These are phyloP conservation scores for Polypedilum vanderplanki DNA, from an alignment of 1,140 invertebrate genomes.

Conservation along the genomic window DNA sequence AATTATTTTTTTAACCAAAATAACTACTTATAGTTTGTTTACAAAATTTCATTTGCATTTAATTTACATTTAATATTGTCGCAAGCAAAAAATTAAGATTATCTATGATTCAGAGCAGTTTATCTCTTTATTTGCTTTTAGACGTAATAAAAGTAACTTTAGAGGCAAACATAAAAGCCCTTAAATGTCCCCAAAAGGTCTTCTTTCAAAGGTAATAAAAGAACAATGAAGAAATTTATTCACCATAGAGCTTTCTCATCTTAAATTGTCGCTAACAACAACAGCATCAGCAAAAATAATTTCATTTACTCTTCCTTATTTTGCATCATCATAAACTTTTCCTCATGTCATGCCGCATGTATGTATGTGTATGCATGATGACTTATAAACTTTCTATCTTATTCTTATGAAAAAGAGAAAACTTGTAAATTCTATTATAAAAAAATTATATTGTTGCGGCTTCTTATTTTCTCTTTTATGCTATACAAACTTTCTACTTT, in stretches of 20 bases:
- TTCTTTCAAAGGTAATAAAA: not conserved
- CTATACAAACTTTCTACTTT: not conserved
- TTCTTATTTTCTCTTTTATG: not conserved
- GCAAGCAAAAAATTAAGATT: no score
- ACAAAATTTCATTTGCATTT: no score
- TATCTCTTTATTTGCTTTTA: no score
- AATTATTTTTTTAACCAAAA: no score
- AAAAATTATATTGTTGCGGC: conserved; percentile 20
- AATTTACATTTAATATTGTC: no score
- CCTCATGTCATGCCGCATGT: not conserved
- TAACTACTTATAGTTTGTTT: no score
- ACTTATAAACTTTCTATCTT: not conserved
- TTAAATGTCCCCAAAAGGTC: not conserved
- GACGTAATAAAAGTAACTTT: not conserved
- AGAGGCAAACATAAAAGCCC: not conserved
- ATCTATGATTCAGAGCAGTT: no score
- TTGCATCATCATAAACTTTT: conserved; percentile 14
- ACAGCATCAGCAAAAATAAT: not conserved
- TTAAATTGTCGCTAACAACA: conserved; percentile 6
- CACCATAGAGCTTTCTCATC: not conserved
- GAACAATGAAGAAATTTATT: conserved; percentile 1
- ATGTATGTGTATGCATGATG: not conserved
- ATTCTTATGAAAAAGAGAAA: not conserved
- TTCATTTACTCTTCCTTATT: not conserved
- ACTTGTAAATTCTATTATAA: conserved; percentile 28